Evolutionary conservation across 2,888 invertebrate species (phyloP), one percentile per base, ranked within the genome.

Genomic region (Stegana nigrithorax): DNA sequence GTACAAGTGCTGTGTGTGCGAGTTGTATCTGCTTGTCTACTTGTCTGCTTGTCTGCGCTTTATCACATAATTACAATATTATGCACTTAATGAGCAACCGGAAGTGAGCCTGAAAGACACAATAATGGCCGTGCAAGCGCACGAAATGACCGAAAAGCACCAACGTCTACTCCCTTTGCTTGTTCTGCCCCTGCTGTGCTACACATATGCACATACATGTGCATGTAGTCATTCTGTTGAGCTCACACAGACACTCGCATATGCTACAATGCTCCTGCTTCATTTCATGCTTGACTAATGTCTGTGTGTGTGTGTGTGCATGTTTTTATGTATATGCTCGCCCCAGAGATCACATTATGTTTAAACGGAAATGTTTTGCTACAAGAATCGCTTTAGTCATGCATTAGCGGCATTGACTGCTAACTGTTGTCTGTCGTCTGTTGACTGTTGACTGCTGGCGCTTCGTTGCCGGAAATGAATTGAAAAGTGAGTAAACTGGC

Each of bases 401-500:
- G 50, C 23, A 50, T 50, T 50, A 50, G 45, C 23, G 47, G n/a
- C 25, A 25, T 12, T 25, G 47, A 21, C 47, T 47, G 47, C 25
- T 25, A 21, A 47, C 39, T 39, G n/a, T n/a, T 17, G 17, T 14
- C 39, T 39, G 5, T n/a, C n/a, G 14, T 39, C 10, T 36, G 7
- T 5, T 44, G 21, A n/a, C 17, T 44, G 44, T 51, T 53, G 29
- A 19, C 26, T n/a, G n/a, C 14, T 51, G 51, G 8, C 27, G 14
- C 27, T 51, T 51, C 27, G 53, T 5, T n/a, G 5, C 36, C 53
- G 36, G 53, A 55, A 55, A 36, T 55, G 36, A 55, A 55, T 55
- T 55, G 36, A 55, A 36, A 55, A 55, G 21, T 55, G 36, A 55
- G 53, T 55, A 55, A 55, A 36, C 23, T 55, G 36, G 32, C 36